phyloP scores from a whole-genome alignment of 1,140 invertebrate genomes.

The Zaprionus gabonicus region DNA sequence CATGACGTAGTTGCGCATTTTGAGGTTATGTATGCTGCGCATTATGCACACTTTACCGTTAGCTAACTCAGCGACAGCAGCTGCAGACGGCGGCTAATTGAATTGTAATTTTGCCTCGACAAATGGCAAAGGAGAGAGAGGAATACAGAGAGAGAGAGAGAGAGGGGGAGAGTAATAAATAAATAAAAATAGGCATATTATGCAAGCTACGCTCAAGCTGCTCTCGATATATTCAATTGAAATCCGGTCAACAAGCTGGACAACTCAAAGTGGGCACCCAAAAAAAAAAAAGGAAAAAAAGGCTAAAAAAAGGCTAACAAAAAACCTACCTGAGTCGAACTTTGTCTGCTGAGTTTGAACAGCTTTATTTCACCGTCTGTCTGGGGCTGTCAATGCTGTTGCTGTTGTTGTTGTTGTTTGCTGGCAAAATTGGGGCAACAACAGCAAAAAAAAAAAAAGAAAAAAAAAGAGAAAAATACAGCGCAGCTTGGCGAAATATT shows the following conservation, averaged over 20 bases:
- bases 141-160: too few relatives aligned
- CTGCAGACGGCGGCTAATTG: conserved; percentile 27
- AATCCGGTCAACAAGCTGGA: conserved; percentile 42
- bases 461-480: neutral
- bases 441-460: neutral
- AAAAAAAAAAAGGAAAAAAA: neutral
- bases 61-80: conserved; percentile 3
- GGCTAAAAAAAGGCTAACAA: neutral
- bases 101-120: conserved; percentile 27
- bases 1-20: too few relatives aligned
- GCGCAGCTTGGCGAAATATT: neutral
- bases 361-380: conserved; percentile 32
- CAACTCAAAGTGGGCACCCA: conserved; percentile 24
- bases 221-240: conserved; percentile 32
- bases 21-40: neutral
- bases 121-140: neutral
- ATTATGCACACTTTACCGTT: conserved; percentile 5
- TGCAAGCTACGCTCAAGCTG: conserved; percentile 26
- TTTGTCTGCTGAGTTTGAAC: neutral
- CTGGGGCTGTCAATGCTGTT: conserved; percentile 1
- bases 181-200: conserved; percentile 27
- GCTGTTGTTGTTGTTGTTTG: neutral
- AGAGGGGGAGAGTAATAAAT: neutral
- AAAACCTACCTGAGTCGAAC: conserved; percentile 8
- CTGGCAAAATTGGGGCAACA: conserved; percentile 33